Evolutionary conservation across 1,140 invertebrate species (phyloP).

Genomic region (Cyclina sinensis): DNA sequence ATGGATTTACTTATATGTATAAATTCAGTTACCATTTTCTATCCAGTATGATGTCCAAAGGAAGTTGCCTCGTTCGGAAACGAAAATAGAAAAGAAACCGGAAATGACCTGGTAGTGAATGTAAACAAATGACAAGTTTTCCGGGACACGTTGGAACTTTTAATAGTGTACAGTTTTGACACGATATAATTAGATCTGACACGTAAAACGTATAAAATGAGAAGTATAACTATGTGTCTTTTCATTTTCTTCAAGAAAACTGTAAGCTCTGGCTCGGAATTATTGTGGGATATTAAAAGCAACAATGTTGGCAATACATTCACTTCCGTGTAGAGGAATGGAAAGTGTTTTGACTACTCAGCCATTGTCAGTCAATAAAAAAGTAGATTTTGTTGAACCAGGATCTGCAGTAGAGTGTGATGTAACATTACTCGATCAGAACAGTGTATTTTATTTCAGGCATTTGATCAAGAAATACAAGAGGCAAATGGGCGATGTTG

Average conservation of each 20-base stretch:
- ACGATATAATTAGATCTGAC: slow-evolving; percentile 45
- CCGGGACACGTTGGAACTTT: slow-evolving; percentile 76
- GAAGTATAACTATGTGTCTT: not conserved
- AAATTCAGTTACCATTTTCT: slow-evolving; percentile 61
- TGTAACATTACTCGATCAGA: slow-evolving; percentile 41
- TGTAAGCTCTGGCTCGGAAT: not conserved
- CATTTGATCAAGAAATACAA: slow-evolving; percentile 79
- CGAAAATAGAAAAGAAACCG: slow-evolving; percentile 62
- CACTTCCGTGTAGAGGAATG: slow-evolving; percentile 40
- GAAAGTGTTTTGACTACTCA: slow-evolving; percentile 42
- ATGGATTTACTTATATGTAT: slow-evolving; percentile 15
- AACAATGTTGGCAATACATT: slow-evolving; percentile 48
- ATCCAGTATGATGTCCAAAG: slow-evolving; percentile 56
- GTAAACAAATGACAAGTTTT: slow-evolving; percentile 69
- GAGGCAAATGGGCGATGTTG: slow-evolving; percentile 74
- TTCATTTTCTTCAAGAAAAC: slow-evolving; percentile 1
- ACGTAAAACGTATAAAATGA: slow-evolving; percentile 22
- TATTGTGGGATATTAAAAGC: not conserved
- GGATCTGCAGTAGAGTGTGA: not conserved
- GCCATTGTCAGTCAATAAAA: not conserved
- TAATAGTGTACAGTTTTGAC: slow-evolving; percentile 27
- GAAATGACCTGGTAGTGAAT: slow-evolving; percentile 51
- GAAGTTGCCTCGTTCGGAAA: slow-evolving; percentile 64
- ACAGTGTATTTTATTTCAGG: slow-evolving; percentile 69
- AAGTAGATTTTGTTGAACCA: not conserved